A percentile compares a stretch with the other conserved stretches of the same genome.
Evolutionary conservation across 2,888 invertebrate genomes (phyloP).

Genomic region (Epinotia bilunana): DNA sequence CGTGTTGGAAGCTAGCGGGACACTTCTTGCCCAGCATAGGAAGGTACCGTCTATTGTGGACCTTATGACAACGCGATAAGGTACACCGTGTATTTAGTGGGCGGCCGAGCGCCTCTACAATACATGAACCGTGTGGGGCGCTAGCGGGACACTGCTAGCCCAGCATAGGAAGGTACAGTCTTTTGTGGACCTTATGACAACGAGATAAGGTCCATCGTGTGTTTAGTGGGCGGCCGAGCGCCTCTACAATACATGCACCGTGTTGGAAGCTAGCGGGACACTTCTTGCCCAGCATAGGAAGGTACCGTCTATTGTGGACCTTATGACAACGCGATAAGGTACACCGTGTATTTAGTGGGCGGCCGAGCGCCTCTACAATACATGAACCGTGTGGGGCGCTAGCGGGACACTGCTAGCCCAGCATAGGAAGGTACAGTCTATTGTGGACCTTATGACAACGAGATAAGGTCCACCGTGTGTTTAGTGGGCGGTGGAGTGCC

Average conservation of each 20-base stretch:
- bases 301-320: slow-evolving; percentile 70
- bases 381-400: neutral
- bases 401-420: neutral
- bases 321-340: neutral
- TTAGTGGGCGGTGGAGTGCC: too few relatives aligned
- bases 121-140: neutral
- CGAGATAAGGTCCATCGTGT: neutral
- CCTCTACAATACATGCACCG: neutral
- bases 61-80: neutral
- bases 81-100: neutral
- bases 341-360: neutral
- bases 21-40: slow-evolving; percentile 63
- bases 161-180: slow-evolving; percentile 87
- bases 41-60: slow-evolving; percentile 84
- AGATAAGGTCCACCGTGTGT: neutral
- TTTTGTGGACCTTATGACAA: neutral
- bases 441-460: neutral
- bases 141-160: neutral
- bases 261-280: neutral
- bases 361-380: neutral
- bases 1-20: neutral
- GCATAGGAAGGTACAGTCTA: slow-evolving; percentile 87
- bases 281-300: slow-evolving; percentile 82
- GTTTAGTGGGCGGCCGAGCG: neutral
- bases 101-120: neutral